A percentile compares a stretch with the other conserved stretches of the same genome.
phyloP scores from a whole-genome alignment of 2,113 vertebrate genomes.

The Hydrochoerus hydrochaeris region DNA sequence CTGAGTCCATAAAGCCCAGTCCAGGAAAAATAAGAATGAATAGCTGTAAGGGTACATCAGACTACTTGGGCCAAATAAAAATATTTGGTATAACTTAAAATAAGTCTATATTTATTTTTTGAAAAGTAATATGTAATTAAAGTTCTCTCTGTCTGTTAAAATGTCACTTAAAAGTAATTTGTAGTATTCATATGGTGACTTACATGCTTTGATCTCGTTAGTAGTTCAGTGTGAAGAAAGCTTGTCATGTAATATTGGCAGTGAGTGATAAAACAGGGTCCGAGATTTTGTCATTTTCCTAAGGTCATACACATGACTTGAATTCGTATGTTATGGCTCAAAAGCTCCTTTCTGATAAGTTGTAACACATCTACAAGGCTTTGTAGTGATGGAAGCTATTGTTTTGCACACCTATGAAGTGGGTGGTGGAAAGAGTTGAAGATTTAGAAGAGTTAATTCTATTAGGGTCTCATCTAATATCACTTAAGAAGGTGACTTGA shows the following conservation, averaged over 20 bases:
- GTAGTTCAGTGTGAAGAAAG: slow-evolving; percentile 4
- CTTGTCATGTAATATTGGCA: background rate
- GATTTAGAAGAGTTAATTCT: background rate
- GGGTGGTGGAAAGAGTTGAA: background rate
- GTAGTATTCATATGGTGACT: background rate
- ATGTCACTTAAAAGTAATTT: slow-evolving; percentile 34
- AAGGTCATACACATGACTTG: background rate
- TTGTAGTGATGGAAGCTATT: background rate
- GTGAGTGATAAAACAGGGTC: background rate
- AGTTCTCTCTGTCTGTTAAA: slow-evolving; percentile 34
- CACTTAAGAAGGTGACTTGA: background rate
- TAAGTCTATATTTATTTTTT: slow-evolving; percentile 69
- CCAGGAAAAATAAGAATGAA: slow-evolving; percentile 78
- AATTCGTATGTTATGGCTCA: background rate
- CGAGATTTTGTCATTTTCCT: background rate
- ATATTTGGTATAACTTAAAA: slow-evolving; percentile 71
- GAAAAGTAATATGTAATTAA: slow-evolving; percentile 52
- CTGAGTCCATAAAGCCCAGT: slow-evolving; percentile 47
- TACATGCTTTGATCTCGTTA: background rate
- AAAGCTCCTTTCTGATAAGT: background rate
- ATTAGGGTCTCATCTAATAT: background rate
- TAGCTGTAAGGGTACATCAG: slow-evolving; percentile 54
- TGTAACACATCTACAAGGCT: background rate
- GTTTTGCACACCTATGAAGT: background rate
- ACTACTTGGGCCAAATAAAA: slow-evolving; percentile 65